phyloP scores from a whole-genome alignment of 1,140 invertebrate genomes.

The Hyles euphorbiae region DNA sequence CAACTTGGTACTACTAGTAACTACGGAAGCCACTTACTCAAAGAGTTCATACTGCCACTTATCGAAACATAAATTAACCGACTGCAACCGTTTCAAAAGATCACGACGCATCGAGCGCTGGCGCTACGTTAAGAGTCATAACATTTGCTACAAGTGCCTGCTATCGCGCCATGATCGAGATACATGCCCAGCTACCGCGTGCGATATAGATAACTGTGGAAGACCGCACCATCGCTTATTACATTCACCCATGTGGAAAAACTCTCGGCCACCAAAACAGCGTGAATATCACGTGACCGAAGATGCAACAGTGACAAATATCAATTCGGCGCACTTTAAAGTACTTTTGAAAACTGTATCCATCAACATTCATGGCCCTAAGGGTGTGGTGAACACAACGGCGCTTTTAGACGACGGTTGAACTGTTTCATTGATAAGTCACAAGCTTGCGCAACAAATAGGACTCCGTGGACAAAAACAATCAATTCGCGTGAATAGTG shows the following conservation, averaged over 20 bases:
- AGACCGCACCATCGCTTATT: conserved; percentile 23
- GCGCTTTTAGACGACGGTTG: conserved; percentile 26
- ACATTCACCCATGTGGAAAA: too few species aligned
- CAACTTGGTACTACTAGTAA: conserved; percentile 7
- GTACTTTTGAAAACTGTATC: conserved; percentile 22
- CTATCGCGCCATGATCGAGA: too few species aligned
- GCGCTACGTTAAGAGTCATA: too few species aligned
- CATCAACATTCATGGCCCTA: conserved; percentile 23
- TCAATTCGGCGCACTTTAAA: too few species aligned
- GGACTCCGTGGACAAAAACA: too few species aligned
- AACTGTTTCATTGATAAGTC: conserved; percentile 17
- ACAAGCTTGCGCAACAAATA: not conserved
- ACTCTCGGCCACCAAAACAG: too few species aligned
- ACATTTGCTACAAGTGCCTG: too few species aligned
- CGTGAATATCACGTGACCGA: too few species aligned
- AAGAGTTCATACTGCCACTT: conserved; percentile 11
- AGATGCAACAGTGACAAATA: too few species aligned
- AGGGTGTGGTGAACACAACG: conserved; percentile 5
- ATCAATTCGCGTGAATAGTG: too few species aligned
- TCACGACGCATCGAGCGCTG: conserved; percentile 13
- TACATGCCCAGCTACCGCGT: conserved; percentile 10
- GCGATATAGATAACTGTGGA: conserved; percentile 23
- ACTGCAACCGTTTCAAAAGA: conserved; percentile 7
- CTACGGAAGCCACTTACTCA: not conserved
- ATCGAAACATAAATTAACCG: conserved; percentile 1